phyloP scores from a whole-genome alignment of 2,797 vertebrate genomes.

The Chelon auratus region DNA sequence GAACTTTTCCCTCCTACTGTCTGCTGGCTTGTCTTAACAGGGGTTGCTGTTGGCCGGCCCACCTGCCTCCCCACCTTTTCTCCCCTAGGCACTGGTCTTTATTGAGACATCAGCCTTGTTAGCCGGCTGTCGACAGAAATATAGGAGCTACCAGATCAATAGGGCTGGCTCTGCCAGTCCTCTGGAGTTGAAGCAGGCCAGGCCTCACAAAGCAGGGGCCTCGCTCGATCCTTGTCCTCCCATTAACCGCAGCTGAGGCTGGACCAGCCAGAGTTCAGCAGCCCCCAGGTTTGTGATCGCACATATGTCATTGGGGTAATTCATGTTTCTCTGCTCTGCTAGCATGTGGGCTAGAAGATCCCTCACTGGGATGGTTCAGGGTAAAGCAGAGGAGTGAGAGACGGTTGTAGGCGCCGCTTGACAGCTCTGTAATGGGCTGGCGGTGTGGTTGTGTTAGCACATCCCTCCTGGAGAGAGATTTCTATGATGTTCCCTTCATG shows the following conservation, averaged over 20 bases:
- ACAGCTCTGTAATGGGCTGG: conserved; percentile 67
- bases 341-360: conserved; percentile 28
- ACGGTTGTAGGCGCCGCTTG: conserved; percentile 42
- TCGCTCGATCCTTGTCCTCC: conserved; percentile 59
- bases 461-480: conserved; percentile 64
- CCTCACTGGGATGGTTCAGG: conserved; percentile 32
- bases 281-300: conserved; percentile 47
- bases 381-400: conserved; percentile 44
- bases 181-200: conserved; percentile 31
- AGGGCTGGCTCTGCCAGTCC: conserved; percentile 39
- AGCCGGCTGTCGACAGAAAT: conserved; percentile 70
- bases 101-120: conserved; percentile 80
- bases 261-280: conserved; percentile 56
- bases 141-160: conserved; percentile 70
- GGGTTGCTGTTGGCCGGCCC: conserved; percentile 30
- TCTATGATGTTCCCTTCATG: conserved; percentile 66
- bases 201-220: conserved; percentile 51
- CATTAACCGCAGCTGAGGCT: conserved; percentile 61
- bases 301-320: conserved; percentile 40
- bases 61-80: conserved; percentile 15
- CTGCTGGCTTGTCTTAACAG: conserved; percentile 33
- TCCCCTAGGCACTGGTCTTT: conserved; percentile 50
- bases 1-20: conserved; percentile 26
- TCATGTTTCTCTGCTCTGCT: conserved; percentile 41
- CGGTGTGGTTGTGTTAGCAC: conserved; percentile 65